phyloP scores from a whole-genome alignment of 2,888 invertebrate species.

The Cepaea hortensis region DNA sequence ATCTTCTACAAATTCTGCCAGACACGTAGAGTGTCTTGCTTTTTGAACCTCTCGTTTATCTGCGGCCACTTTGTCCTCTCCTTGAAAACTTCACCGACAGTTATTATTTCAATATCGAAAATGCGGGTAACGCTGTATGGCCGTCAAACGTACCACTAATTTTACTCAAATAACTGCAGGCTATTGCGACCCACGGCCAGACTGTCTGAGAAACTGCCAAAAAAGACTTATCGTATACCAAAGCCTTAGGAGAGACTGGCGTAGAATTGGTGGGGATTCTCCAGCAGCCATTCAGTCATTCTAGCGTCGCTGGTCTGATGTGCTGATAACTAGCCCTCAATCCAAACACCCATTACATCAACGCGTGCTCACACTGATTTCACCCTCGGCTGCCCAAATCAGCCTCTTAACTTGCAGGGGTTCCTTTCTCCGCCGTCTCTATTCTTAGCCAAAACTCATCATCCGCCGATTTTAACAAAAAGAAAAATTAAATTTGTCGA shows the following conservation, averaged over 20 bases:
- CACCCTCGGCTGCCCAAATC: constrained; percentile 32
- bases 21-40: constrained; percentile 32
- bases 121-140: constrained; percentile 41
- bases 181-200: constrained; percentile 4
- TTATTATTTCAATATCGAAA: constrained; percentile 28
- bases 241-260: constrained; percentile 9
- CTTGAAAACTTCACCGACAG: constrained; percentile 7
- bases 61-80: constrained; percentile 28
- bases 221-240: constrained; percentile 4
- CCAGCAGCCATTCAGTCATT: constrained; percentile 11
- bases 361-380: constrained; percentile 40
- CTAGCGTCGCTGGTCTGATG: constrained; percentile 27
- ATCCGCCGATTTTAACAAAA: not conserved
- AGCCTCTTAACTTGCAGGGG: constrained; percentile 37
- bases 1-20: constrained; percentile 24
- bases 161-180: constrained; percentile 46
- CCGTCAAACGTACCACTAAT: constrained; percentile 26
- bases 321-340: constrained; percentile 33
- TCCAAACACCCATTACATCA: constrained; percentile 44
- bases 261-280: constrained; percentile 20
- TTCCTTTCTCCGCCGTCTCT: constrained; percentile 22
- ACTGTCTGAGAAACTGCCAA: not conserved
- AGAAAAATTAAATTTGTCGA: not conserved
- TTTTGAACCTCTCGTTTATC: constrained; percentile 37
- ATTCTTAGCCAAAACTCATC: constrained; percentile 27